Evolutionary conservation across 2,888 invertebrate genomes (phyloP), one percentile per base, ranked within the genome.

Genomic region (Scrobipalpa atriplicella): DNA sequence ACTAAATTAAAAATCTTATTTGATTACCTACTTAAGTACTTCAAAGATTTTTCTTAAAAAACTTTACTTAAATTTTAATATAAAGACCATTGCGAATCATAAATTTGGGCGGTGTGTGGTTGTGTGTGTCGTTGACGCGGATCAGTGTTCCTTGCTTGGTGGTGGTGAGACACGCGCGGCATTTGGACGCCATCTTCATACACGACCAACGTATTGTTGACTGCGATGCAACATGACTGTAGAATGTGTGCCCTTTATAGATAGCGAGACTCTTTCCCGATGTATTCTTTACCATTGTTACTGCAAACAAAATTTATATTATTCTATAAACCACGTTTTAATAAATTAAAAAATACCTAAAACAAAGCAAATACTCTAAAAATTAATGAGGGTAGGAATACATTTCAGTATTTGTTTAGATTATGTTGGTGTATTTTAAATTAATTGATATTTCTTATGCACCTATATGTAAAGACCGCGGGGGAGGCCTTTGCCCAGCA

Each of bases 1-100:
- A 7, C 38, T 8, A 38, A 7, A 38, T 38, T 38, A 38, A 38
- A 38, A 38, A 3, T 38, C 9, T 41, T 41, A 9, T 41, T 41
- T 41, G 41, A 11, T 11, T 9, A 41, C 9, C n/a, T n/a, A n/a
- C n/a, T n/a, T n/a, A n/a, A 8, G 41, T 41, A 41, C 8, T 6
- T 41, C 2, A 2, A 6, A 11, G 9, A 43, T n/a, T 43, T 43
- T 43, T 43, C 43, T 43, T 43, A 3, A n/a, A 6, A 43, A 43
- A 3, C 13, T 2, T 43, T 10, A 43, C 10, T 10, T n/a, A 6
- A 2, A 54, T 54, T 38, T n/a, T 58, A 6, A 58, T 38, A 9
- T 36, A 58, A 38, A 58, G 16, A 38, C 58, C 58, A 38, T 58
- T 58, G 13, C 58, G 58, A 16, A 58, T 36, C 9, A 36, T 10